Evolutionary conservation across 2,888 invertebrate species (phyloP).

Genomic region (Carterocephalus palaemon): DNA sequence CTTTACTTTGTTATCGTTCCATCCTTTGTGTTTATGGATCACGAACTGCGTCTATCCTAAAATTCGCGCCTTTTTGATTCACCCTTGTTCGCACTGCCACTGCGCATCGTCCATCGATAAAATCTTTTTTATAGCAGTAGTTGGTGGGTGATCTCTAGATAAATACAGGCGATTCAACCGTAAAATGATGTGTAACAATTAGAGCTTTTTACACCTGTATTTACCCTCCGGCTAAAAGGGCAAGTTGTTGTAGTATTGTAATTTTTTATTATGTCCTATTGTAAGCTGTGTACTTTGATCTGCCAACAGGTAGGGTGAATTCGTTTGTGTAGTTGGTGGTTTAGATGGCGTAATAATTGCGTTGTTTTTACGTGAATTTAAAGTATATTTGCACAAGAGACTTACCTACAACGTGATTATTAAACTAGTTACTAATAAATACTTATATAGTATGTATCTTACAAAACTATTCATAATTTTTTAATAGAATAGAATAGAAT

Average conservation of each 20-base stretch:
- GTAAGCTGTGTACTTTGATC: slow-evolving; percentile 25
- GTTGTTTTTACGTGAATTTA: slow-evolving; percentile 2
- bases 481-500: too few species aligned
- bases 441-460: too few species aligned
- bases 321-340: slow-evolving; percentile 12
- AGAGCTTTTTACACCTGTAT: slow-evolving; percentile 57
- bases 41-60: too few species aligned
- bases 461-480: too few species aligned
- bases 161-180: slow-evolving; percentile 27
- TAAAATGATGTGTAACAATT: slow-evolving; percentile 24
- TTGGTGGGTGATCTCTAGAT: slow-evolving; percentile 20
- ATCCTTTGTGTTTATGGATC: too few species aligned
- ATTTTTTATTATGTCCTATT: slow-evolving; percentile 15
- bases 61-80: too few species aligned
- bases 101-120: too few species aligned
- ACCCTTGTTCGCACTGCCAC: too few species aligned
- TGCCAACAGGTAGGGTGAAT: slow-evolving; percentile 40
- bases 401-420: too few species aligned
- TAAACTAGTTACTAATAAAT: too few species aligned
- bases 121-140: slow-evolving; percentile 9
- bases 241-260: slow-evolving; percentile 41
- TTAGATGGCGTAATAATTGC: slow-evolving; percentile 3
- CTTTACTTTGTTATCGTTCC: too few species aligned
- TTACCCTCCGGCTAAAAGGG: slow-evolving; percentile 55
- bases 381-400: too few species aligned